These are phyloP conservation scores for Sternarchorhynchus goeldii DNA, from an alignment of 2,797 vertebrate genomes.

Conservation along the genomic window DNA sequence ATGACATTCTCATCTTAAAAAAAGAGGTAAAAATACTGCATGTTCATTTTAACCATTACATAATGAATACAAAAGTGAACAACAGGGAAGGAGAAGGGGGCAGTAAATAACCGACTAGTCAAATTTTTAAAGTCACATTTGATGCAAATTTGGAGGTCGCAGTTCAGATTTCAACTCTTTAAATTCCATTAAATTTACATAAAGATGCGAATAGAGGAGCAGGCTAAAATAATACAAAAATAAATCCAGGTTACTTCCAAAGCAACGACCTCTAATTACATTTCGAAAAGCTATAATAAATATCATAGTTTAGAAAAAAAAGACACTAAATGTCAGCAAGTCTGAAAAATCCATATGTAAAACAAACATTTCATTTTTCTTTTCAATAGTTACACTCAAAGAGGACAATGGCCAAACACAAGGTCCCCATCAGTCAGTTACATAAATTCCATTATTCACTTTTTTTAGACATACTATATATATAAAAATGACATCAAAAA, in stretches of 20 bases:
- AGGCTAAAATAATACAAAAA: conserved; percentile 54
- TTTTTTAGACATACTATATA: conserved; percentile 58
- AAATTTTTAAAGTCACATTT: conserved; percentile 54
- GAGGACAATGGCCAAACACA: conserved; percentile 54
- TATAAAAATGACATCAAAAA: conserved; percentile 67
- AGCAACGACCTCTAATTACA: conserved; percentile 52
- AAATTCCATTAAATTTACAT: conserved; percentile 50
- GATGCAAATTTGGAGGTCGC: conserved; percentile 62
- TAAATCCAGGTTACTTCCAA: conserved; percentile 54
- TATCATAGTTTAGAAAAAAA: conserved; percentile 73
- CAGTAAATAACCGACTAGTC: conserved; percentile 52
- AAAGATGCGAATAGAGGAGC: conserved; percentile 49
- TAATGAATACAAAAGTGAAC: conserved; percentile 48
- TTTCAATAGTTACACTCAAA: conserved; percentile 60
- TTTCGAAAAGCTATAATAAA: conserved; percentile 72
- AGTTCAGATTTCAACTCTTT: conserved; percentile 60
- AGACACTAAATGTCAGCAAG: conserved; percentile 65
- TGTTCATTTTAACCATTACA: conserved; percentile 68
- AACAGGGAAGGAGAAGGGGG: conserved; percentile 41
- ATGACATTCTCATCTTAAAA: conserved; percentile 60
- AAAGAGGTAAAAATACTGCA: conserved; percentile 71
- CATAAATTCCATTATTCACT: conserved; percentile 56
- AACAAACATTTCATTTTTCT: conserved; percentile 58
- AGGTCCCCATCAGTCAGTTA: conserved; percentile 59
- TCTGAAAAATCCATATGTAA: conserved; percentile 60